Evolutionary conservation across 2,888 invertebrate genomes (phyloP).

Genomic region (Timandra comae): DNA sequence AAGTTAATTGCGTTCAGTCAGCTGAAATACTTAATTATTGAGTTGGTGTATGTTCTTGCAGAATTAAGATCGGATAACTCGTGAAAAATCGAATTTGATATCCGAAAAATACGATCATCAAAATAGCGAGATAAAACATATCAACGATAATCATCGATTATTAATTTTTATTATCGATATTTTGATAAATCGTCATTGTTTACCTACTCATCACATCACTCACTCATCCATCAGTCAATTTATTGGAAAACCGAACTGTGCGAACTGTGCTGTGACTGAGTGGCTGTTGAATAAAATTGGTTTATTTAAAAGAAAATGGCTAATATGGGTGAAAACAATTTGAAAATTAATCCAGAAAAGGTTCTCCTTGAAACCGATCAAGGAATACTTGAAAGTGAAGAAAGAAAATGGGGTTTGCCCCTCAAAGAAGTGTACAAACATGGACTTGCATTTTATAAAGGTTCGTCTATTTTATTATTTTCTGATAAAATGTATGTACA

Average conservation of each 20-base stretch:
- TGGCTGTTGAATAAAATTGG: constrained; percentile 1
- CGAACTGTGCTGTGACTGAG: constrained; percentile 11
- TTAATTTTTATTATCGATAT: too few relatives aligned
- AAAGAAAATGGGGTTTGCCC: constrained; percentile 81
- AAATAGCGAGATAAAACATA: too few relatives aligned
- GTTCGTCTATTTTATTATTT: constrained; percentile 67
- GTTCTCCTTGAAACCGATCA: constrained; percentile 66
- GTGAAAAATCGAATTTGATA: too few relatives aligned
- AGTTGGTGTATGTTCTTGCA: too few relatives aligned
- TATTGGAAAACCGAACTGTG: constrained; percentile 13
- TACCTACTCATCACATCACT: too few relatives aligned
- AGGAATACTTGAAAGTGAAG: constrained; percentile 67
- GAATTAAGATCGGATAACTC: too few relatives aligned
- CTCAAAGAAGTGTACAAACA: constrained; percentile 90
- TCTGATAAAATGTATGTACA: not conserved
- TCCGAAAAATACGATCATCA: too few relatives aligned
- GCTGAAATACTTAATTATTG: too few relatives aligned
- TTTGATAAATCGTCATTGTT: too few relatives aligned
- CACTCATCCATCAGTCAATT: too few relatives aligned
- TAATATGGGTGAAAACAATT: constrained; percentile 40
- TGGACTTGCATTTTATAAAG: constrained; percentile 94
- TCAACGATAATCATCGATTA: too few relatives aligned
- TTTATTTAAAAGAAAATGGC: constrained; percentile 35
- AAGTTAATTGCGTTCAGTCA: too few relatives aligned
- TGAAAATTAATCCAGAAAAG: constrained; percentile 58